Conservation (phyloP, 2,797 vertebrate genomes). For the Gambelia wislizenii region DNA sequence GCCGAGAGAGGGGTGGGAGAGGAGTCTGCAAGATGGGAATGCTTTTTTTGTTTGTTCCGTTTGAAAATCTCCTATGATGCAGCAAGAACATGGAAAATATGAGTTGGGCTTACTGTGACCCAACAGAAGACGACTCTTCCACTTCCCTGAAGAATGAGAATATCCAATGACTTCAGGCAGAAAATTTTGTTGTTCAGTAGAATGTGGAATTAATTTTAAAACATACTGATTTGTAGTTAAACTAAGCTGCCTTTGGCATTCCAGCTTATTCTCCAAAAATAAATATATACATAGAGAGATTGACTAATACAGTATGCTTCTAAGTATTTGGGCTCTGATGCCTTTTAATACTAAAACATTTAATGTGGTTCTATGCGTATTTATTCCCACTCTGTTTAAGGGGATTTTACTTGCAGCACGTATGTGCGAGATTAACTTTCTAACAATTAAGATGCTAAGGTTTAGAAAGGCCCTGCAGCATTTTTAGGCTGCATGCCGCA, state of each 20-base stretch:
- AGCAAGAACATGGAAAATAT: background rate
- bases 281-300: background rate
- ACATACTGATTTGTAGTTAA: background rate
- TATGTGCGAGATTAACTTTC: too few relatives aligned
- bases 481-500: background rate
- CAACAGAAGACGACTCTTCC: background rate
- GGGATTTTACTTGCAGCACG: background rate
- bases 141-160: background rate
- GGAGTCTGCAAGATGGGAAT: too few relatives aligned
- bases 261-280: background rate
- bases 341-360: background rate
- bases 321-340: background rate
- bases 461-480: background rate
- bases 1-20: too few relatives aligned
- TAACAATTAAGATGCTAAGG: background rate
- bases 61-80: too few relatives aligned
- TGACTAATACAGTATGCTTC: background rate
- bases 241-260: background rate
- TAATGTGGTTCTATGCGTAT: background rate
- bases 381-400: background rate
- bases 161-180: background rate
- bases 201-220: background rate
- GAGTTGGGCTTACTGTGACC: conserved; percentile 5
- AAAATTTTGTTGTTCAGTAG: background rate
- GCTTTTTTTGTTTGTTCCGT: too few relatives aligned